A percentile compares a stretch with the other conserved stretches of the same genome.
These are phyloP conservation scores for Sminthopsis crassicaudata DNA, from an alignment of 2,113 vertebrate species.

Conservation along the genomic window DNA sequence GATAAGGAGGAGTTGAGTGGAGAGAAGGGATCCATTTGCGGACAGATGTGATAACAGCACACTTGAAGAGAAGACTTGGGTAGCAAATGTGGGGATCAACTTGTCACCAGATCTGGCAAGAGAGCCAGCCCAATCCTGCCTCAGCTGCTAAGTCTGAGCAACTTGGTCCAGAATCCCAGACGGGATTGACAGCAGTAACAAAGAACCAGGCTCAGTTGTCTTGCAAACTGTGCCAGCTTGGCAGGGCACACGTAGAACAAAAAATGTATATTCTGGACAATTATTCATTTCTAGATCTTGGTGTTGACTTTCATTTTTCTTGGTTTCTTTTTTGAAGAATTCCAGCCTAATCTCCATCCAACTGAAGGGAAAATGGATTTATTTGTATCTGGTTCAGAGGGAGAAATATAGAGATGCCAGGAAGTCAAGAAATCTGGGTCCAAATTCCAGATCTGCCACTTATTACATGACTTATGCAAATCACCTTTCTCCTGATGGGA, in stretches of 20 bases:
- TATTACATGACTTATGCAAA: neutral
- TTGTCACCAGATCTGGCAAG: neutral
- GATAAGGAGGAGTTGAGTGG: neutral
- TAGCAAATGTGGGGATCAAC: neutral
- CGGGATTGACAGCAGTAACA: neutral
- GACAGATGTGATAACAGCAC: neutral
- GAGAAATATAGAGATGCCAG: neutral
- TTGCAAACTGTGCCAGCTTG: neutral
- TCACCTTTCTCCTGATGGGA: neutral
- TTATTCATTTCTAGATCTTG: neutral
- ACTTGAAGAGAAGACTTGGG: neutral
- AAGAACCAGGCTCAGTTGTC: neutral
- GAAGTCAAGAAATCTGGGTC: neutral
- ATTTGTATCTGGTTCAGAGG: neutral
- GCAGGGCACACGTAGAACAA: neutral
- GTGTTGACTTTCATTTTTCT: neutral
- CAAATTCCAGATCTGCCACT: neutral
- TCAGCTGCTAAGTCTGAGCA: neutral
- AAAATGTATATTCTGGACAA: neutral
- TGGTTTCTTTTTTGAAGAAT: neutral
- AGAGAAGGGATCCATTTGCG: neutral
- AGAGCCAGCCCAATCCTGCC: neutral
- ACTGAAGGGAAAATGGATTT: neutral
- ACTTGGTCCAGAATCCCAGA: neutral
- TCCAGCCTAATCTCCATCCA: neutral